A percentile compares a stretch with the other conserved stretches of the same genome.
Evolutionary conservation across 1,140 invertebrate species (phyloP).

Genomic region (Chironomus tepperi): DNA sequence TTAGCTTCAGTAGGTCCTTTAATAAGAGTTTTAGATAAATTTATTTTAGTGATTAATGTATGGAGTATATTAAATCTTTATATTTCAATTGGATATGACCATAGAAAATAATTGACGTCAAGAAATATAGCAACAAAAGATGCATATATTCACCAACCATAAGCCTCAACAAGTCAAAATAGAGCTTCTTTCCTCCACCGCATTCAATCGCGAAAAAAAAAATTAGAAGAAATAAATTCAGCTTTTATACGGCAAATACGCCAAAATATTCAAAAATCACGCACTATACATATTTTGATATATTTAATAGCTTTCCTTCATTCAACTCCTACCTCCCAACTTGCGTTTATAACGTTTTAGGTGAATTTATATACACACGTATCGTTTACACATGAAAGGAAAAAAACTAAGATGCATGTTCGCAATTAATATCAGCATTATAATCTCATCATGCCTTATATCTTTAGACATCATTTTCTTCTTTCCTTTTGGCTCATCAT

Average conservation of each 20-base stretch:
- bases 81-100: too few relatives aligned
- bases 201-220: background rate
- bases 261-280: background rate
- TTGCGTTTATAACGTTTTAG: too few relatives aligned
- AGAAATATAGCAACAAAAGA: too few relatives aligned
- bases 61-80: too few relatives aligned
- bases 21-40: too few relatives aligned
- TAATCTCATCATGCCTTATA: background rate
- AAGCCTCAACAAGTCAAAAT: background rate
- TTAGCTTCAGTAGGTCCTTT: too few relatives aligned
- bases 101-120: too few relatives aligned
- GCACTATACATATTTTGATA: background rate
- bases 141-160: too few relatives aligned
- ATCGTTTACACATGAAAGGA: background rate
- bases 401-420: conserved; percentile 7
- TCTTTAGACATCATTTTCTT: too few relatives aligned
- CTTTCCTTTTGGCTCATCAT: too few relatives aligned
- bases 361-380: background rate
- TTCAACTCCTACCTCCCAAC: background rate
- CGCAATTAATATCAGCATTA: conserved; percentile 8
- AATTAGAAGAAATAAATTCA: conserved; percentile 13
- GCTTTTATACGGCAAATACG: background rate
- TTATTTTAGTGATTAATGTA: too few relatives aligned
- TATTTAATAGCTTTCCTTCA: background rate
- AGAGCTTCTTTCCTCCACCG: background rate